Evolutionary conservation across 2,888 invertebrate species (phyloP), one percentile per base, ranked within the genome.

Genomic region (Philopedon plagiatum): DNA sequence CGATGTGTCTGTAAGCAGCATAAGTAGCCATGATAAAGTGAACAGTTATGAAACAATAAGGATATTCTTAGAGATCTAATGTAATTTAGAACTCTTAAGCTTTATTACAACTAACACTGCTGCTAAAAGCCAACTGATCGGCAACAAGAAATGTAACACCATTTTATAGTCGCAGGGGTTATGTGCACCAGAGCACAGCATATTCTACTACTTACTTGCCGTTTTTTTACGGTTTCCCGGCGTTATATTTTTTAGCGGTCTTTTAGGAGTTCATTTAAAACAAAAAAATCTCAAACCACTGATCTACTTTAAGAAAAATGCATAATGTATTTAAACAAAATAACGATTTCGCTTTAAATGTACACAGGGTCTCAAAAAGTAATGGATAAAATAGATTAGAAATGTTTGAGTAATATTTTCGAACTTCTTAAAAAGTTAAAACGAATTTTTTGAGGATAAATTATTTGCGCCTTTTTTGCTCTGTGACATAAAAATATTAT

Each of bases 1-100:
- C 96, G 87, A 96, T 93, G 88, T 96, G 95, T 88, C 95, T 94
- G 90, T 95, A 96, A 80, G 94, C 92, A 85, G 95, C 94, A 90
- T 95, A 96, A 85, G 95, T 94, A 86, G 95, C 95, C 95, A 96
- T 94, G 37, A 56, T 37, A 56, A 60, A 67, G 62, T 49, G 13
- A 65, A 71, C 65, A 65, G 71, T 60, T 71, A 65, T 54, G 65
- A 61, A 71, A 49, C 44, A 58, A 65, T 41, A 29, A 41, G 19
- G 34, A 62, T 51, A 9, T 13, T 37, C 19, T 32, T 34, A 37
- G 32, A 44, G 46, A 63, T 63, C n/a, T 51, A 21, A 19, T 51
- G 19, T 54, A 39, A 61, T 8, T 51, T 18, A n/a, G 18, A 9
- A 44, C n/a, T 32, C 66, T 63, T 49, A 15, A 23, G 51, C 34